A percentile compares a stretch with the other conserved stretches of the same genome.
Conservation (phyloP, 2,888 invertebrate species). For the Oscheius sp. region DNA sequence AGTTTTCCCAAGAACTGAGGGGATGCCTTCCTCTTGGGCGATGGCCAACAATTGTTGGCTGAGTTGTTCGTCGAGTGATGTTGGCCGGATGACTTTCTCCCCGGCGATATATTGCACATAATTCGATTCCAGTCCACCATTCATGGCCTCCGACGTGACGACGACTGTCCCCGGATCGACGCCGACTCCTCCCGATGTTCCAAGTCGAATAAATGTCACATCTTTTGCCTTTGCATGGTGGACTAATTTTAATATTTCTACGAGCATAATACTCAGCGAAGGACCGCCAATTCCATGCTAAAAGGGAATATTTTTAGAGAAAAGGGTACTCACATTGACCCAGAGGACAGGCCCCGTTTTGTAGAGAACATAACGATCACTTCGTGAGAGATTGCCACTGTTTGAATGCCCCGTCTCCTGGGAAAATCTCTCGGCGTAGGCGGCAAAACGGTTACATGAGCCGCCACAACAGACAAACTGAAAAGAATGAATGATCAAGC, state of each 20-base stretch:
- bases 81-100: conserved; percentile 79
- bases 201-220: conserved; percentile 89
- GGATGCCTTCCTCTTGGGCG: conserved; percentile 73
- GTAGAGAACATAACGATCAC: conserved; percentile 75
- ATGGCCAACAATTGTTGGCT: conserved; percentile 84
- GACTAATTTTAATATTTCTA: conserved; percentile 96
- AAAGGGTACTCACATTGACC: conserved; percentile 73
- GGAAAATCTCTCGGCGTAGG: conserved; percentile 74
- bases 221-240: conserved; percentile 88
- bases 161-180: conserved; percentile 84
- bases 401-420: conserved; percentile 59
- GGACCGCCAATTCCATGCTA: conserved; percentile 99
- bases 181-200: conserved; percentile 80
- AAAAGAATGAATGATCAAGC: background rate
- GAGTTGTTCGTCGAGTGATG: conserved; percentile 85
- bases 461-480: conserved; percentile 77
- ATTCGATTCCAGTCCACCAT: conserved; percentile 84
- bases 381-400: conserved; percentile 73
- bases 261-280: conserved; percentile 91
- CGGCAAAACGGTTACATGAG: conserved; percentile 74
- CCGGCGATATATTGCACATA: conserved; percentile 80
- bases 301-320: conserved; percentile 16
- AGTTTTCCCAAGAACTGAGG: conserved; percentile 89
- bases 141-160: conserved; percentile 90
- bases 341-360: conserved; percentile 75